Evolutionary conservation across 1,140 invertebrate genomes (phyloP).

Genomic region (Parapsyche elsis): DNA sequence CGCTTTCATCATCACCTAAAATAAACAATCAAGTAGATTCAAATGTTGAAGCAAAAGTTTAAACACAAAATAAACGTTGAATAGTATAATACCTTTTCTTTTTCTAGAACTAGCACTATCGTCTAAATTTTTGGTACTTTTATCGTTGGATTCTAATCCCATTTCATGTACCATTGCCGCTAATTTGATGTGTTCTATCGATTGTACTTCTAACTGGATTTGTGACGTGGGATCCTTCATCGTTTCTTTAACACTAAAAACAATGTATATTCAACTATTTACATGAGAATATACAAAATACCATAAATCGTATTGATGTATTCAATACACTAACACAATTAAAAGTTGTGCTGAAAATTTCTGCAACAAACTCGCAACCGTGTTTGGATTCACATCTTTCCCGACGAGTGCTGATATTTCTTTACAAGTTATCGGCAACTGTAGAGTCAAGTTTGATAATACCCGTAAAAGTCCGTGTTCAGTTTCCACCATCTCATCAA

Average conservation of each 20-base stretch:
- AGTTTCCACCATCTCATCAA: slow-evolving; percentile 68
- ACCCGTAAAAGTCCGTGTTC: slow-evolving; percentile 80
- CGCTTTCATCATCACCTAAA: slow-evolving; percentile 63
- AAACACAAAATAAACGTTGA: not conserved
- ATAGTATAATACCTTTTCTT: slow-evolving; percentile 61
- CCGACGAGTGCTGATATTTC: slow-evolving; percentile 73
- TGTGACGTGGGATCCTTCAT: slow-evolving; percentile 41
- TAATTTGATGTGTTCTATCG: slow-evolving; percentile 77
- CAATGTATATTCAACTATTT: not conserved
- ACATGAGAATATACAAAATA: slow-evolving; percentile 32
- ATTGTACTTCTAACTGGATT: slow-evolving; percentile 72
- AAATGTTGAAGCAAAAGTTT: no score
- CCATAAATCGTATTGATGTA: slow-evolving; percentile 27
- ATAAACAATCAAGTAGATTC: slow-evolving; percentile 7
- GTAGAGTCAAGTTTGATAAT: slow-evolving; percentile 80
- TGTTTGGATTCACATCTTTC: slow-evolving; percentile 37
- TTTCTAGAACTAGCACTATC: slow-evolving; percentile 56
- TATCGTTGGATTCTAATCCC: slow-evolving; percentile 62
- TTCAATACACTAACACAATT: slow-evolving; percentile 69
- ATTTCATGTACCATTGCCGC: slow-evolving; percentile 75
- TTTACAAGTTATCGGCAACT: slow-evolving; percentile 81
- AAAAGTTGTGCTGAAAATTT: slow-evolving; percentile 91
- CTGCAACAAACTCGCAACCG: slow-evolving; percentile 71
- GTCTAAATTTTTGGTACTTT: slow-evolving; percentile 57
- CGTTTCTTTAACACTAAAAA: slow-evolving; percentile 49